A percentile compares a stretch with the other conserved stretches of the same genome.
Conservation (phyloP, 2,797 vertebrate species). For the Hydrolagus colliei region DNA sequence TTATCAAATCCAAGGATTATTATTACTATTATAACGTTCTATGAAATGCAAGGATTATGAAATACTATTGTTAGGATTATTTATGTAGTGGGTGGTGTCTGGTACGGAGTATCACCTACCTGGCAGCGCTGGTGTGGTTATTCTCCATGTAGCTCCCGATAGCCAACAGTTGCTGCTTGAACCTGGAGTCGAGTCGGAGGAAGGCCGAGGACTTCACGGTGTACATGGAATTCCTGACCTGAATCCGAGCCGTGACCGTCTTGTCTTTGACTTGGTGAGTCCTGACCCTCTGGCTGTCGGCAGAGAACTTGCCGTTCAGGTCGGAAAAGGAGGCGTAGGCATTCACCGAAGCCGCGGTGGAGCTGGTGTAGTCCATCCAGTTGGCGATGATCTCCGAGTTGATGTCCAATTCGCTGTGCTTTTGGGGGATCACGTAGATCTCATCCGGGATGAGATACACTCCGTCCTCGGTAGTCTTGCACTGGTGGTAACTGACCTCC, state of each 20-base stretch:
- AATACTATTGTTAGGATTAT: too few relatives aligned
- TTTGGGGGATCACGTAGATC: conserved; percentile 17
- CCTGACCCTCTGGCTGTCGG: background rate
- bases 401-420: background rate
- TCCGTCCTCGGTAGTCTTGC: conserved; percentile 12
- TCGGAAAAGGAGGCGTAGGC: background rate
- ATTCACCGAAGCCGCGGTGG: conserved; percentile 6
- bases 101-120: too few relatives aligned
- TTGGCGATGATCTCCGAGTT: conserved; percentile 1
- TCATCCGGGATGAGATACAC: conserved; percentile 13
- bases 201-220: conserved; percentile 61
- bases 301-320: conserved; percentile 23
- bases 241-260: conserved; percentile 7
- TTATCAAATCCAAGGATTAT: too few relatives aligned
- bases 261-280: background rate
- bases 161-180: conserved; percentile 58
- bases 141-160: conserved; percentile 74
- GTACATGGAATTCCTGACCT: conserved; percentile 76
- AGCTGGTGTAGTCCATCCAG: conserved; percentile 1
- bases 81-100: too few relatives aligned
- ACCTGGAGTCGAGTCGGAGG: conserved; percentile 60
- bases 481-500: conserved; percentile 17
- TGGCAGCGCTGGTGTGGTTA: conserved; percentile 71
- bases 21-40: too few relatives aligned
- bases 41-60: too few relatives aligned